Base-by-base conservation (phyloP, 2,888 invertebrate species). In the Branchinecta sandiegonensis region DNA sequence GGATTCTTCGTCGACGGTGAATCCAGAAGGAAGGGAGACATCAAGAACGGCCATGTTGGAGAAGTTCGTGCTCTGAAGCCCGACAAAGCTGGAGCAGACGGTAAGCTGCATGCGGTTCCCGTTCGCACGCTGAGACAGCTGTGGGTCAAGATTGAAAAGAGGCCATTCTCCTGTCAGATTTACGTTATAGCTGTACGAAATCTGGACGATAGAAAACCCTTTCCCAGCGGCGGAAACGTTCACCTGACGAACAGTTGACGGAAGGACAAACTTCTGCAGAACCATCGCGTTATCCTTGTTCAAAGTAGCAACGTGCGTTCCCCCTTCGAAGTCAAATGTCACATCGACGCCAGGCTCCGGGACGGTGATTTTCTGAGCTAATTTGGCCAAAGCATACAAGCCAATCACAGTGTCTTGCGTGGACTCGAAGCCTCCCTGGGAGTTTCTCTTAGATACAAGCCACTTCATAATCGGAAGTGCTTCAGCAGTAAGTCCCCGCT, bases 161-260 rank as follows among this genome's bases (percentile, higher is more conserved):
- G 94, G 92, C 84, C 89, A 89, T 48, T 89, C 87, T 46, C 88
- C 90, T 13, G 91, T 91, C 6, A 90, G 90, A 76, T 90, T 90
- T 70, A 91, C 83, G 77, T 89, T 88, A 75, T 90, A 93, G 65
- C 83, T 83, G 73, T 90, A 91, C 0, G 87, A 84, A 23, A 94
- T 83, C 74, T 89, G 87, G 65, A 89, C 82, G 70, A 90, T 78
- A 0, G 86, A 88, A 68, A 92, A 82, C 11, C 94, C 94, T 66
- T 82, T 83, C 13, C 94, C 94, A 73, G 83, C 84, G 0, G 90
- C 92, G 66, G 84, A 84, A 23, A 93, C 82, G 70, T 85, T 85
- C 1, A 92, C 83, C 70, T 83, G 79, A 11, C 86, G 81, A 0
- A 84, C 83, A 71, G 80, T 80, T 71, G 79, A 77, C 9, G 81